Evolutionary conservation across 2,888 invertebrate genomes (phyloP), one percentile per base, ranked within the genome.

Genomic region (Rhogogaster chlorosoma): DNA sequence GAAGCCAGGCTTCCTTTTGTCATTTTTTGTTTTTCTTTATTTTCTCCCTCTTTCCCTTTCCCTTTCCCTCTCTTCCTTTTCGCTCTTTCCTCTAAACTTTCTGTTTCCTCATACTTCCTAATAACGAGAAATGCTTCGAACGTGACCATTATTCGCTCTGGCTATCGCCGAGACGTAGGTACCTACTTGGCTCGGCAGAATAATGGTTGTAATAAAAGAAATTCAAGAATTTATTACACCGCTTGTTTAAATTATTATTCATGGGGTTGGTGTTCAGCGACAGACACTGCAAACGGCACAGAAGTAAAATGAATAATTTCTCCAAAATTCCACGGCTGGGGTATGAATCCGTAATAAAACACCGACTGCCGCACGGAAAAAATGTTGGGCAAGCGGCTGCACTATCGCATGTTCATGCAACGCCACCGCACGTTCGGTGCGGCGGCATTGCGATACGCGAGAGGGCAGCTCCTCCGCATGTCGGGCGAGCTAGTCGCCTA

Each of bases 101-200:
- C 15, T 18, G 29, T 7, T 18, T 53, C 49, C 49, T 77, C 18
- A 6, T 26, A 12, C 26, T n/a, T 32, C 77, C 53, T 77, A 53
- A 77, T 77, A 53, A 77, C 77, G n/a, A 77, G 49, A 32, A 77
- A 77, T 77, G 29, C 77, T 77, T 49, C 77, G 49, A 22, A 77
- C 77, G 77, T 53, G 45, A 77, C 53, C 15, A 26, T 32, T 32
- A 22, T 61, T 61, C 22, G 1, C 26, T 26, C 67, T 9, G 32
- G 32, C 15, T 32, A 32, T 32, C 67, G 67, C 32, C 3, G 22
- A 61, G 22, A 10, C 53, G 6, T n/a, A 18, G n/a, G 6, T 18
- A 61, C 26, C 22, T 10, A 26, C 61, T 29, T 32, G 32, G 32
- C 6, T 10, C 18, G 18, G 1, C 26, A 67, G 15, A 32, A 32